Conservation (phyloP, 2,113 vertebrate genomes). For the Morone saxatilis region DNA sequence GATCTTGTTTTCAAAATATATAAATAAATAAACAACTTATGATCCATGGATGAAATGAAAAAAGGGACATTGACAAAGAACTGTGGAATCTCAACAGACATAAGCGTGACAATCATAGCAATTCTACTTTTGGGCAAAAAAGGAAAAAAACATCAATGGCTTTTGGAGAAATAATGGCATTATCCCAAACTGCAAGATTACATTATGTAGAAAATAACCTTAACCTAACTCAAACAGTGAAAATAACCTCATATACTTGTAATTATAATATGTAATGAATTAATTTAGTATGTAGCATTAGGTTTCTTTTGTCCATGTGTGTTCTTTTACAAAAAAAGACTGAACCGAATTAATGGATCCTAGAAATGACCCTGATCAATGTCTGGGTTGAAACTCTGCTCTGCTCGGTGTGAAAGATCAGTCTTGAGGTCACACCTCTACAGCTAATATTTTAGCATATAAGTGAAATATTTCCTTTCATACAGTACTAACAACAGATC, state of each 20-base stretch:
- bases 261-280: no score
- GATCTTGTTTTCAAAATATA: slow-evolving; percentile 76
- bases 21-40: slow-evolving; percentile 75
- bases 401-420: background rate
- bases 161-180: slow-evolving; percentile 54
- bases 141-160: slow-evolving; percentile 33
- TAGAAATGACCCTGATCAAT: background rate
- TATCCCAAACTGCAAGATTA: slow-evolving; percentile 34
- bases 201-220: slow-evolving; percentile 51
- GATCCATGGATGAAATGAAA: slow-evolving; percentile 69
- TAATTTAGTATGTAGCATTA: background rate
- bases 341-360: background rate
- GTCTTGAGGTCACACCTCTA: background rate
- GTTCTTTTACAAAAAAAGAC: background rate
- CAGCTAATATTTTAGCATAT: background rate
- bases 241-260: background rate
- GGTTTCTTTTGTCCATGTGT: background rate
- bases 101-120: slow-evolving; percentile 54
- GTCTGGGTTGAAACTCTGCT: slow-evolving; percentile 1
- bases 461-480: slow-evolving; percentile 30
- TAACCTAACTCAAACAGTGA: slow-evolving; percentile 3
- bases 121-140: slow-evolving; percentile 27
- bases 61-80: slow-evolving; percentile 56
- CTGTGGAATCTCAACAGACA: slow-evolving; percentile 66
- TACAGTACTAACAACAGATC: background rate